Conservation (phyloP, 2,113 vertebrate genomes). For the Malurus alboscapulatus region DNA sequence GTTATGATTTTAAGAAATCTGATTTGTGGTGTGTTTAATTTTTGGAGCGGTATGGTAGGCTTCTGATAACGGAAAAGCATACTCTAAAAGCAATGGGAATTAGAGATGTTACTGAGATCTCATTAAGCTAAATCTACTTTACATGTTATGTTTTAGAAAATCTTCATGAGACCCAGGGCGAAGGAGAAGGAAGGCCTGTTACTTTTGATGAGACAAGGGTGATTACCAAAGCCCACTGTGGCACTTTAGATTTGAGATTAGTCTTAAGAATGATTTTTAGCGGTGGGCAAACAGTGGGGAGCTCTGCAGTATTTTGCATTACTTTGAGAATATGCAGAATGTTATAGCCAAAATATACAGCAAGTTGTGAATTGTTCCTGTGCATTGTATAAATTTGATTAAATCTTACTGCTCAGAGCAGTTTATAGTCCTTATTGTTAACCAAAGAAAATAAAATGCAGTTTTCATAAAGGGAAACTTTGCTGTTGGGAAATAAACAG, state of each 20-base stretch:
- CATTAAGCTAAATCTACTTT: slow-evolving; percentile 15
- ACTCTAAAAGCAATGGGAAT: not conserved
- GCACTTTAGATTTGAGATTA: slow-evolving; percentile 2
- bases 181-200: slow-evolving; percentile 5
- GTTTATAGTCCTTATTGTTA: not conserved
- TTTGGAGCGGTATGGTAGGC: not conserved
- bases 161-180: not conserved
- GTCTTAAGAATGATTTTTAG: slow-evolving; percentile 5
- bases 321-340: not conserved
- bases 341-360: not conserved
- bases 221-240: not conserved
- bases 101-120: not conserved
- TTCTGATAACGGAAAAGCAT: not conserved
- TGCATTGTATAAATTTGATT: slow-evolving; percentile 13
- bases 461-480: not conserved
- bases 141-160: not conserved
- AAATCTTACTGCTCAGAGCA: not conserved
- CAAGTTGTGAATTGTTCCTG: not conserved
- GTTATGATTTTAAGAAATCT: not conserved
- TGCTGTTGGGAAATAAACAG: not conserved
- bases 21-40: not conserved
- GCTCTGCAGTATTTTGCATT: not conserved
- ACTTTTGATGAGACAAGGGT: slow-evolving; percentile 19
- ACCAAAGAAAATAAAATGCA: not conserved
- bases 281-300: slow-evolving; percentile 1